phyloP scores from a whole-genome alignment of 1,140 invertebrate genomes.

The Prorops nasuta region DNA sequence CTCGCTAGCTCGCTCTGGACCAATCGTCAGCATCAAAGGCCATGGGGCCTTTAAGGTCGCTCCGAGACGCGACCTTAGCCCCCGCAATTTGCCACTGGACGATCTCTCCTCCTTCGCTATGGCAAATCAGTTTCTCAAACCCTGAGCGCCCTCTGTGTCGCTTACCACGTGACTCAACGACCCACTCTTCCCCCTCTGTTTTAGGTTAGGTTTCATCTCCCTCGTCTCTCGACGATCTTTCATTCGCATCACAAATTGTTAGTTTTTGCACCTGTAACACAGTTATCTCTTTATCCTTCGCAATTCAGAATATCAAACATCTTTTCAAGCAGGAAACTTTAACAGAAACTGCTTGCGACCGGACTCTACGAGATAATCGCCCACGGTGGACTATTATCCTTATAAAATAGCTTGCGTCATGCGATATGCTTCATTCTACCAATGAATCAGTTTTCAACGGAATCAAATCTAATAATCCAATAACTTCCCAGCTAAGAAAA shows the following conservation, averaged over 20 bases:
- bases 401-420: constrained; percentile 13
- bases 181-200: too few species aligned
- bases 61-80: constrained; percentile 44
- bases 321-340: not conserved
- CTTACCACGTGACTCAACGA: not conserved
- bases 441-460: constrained; percentile 6
- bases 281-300: not conserved
- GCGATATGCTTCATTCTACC: constrained; percentile 21
- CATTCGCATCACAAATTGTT: too few species aligned
- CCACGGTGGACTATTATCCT: not conserved
- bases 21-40: constrained; percentile 3
- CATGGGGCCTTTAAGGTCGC: not conserved
- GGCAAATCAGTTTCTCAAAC: too few species aligned
- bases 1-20: constrained; percentile 19
- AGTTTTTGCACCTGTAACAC: too few species aligned
- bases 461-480: too few species aligned
- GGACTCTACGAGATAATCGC: not conserved
- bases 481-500: too few species aligned
- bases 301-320: not conserved
- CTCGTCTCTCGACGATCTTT: too few species aligned
- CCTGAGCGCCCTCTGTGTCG: too few species aligned
- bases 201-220: too few species aligned
- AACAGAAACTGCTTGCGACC: not conserved
- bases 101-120: constrained; percentile 19
- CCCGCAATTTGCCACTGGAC: constrained; percentile 38